Percentiles rank a stretch among this genome's conserved stretches.
Evolutionary conservation across 1,140 invertebrate species (phyloP).

Genomic region (Drosophila leontia): DNA sequence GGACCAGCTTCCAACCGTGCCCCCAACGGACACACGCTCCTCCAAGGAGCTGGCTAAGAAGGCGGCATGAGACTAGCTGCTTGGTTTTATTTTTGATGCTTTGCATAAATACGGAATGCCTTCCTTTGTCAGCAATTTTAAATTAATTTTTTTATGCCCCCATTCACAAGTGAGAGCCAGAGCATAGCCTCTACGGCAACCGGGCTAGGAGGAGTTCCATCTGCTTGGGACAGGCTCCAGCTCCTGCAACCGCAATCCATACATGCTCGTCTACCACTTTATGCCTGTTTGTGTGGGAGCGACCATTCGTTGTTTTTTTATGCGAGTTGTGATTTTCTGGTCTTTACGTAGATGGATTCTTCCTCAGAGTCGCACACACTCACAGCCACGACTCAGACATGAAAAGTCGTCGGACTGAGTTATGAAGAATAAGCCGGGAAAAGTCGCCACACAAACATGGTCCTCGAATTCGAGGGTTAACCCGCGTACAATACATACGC

Average conservation of each 20-base stretch:
- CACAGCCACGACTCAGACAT: slow-evolving; percentile 7
- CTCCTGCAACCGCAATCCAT: slow-evolving; percentile 58
- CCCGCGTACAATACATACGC: slow-evolving; percentile 4
- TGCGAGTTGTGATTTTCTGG: slow-evolving; percentile 62
- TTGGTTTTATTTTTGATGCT: slow-evolving; percentile 46
- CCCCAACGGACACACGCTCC: slow-evolving; percentile 1
- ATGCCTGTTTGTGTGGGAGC: slow-evolving; percentile 5
- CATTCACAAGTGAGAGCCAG: background rate
- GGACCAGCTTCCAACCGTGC: background rate
- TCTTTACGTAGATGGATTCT: slow-evolving; percentile 68
- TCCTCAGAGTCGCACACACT: slow-evolving; percentile 8
- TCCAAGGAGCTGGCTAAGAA: background rate
- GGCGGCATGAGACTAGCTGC: slow-evolving; percentile 18
- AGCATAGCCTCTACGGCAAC: background rate
- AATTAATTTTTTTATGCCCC: slow-evolving; percentile 64
- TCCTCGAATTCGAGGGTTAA: too few species aligned
- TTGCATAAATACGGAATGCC: slow-evolving; percentile 69
- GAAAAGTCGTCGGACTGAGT: slow-evolving; percentile 26
- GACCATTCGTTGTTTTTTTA: slow-evolving; percentile 44
- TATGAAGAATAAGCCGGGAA: slow-evolving; percentile 18
- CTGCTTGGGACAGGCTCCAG: too few species aligned
- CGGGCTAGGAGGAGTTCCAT: too few species aligned
- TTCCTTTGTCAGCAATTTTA: slow-evolving; percentile 75
- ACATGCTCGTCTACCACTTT: slow-evolving; percentile 43
- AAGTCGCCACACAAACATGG: slow-evolving; percentile 12